Percentiles rank a stretch among this genome's conserved stretches.
phyloP scores from a whole-genome alignment of 1,140 invertebrate genomes.

The Brachionus asplanchnoidis region DNA sequence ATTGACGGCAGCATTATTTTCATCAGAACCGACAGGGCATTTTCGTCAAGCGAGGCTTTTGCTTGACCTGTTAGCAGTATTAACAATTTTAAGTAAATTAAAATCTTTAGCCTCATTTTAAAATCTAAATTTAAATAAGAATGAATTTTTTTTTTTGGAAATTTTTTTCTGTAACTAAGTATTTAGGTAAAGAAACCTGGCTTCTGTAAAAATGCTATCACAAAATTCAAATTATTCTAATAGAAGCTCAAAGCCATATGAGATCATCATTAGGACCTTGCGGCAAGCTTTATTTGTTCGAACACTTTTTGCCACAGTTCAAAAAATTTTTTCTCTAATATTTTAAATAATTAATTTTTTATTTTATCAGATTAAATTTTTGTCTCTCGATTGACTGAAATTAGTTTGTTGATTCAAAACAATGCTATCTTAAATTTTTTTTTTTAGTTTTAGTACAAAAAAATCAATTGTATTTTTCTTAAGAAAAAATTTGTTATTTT shows the following conservation, averaged over 20 bases:
- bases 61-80: background rate
- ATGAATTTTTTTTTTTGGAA: background rate
- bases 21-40: background rate
- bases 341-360: background rate
- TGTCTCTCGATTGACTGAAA: no score
- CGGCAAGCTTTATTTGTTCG: background rate
- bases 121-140: background rate
- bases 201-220: background rate
- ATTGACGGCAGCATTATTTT: constrained; percentile 29
- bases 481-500: no score
- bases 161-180: background rate
- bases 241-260: background rate
- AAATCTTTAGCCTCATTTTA: constrained; percentile 3
- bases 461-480: no score
- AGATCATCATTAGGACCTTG: background rate
- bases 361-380: no score
- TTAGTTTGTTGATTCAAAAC: no score
- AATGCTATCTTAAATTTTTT: no score
- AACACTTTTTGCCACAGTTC: background rate
- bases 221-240: background rate
- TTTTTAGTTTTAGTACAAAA: no score
- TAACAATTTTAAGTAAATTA: background rate
- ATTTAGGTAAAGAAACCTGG: background rate
- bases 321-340: background rate
- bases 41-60: background rate